Evolutionary conservation across 2,113 vertebrate species (phyloP).

Genomic region (Kobus ellipsiprymnus): DNA sequence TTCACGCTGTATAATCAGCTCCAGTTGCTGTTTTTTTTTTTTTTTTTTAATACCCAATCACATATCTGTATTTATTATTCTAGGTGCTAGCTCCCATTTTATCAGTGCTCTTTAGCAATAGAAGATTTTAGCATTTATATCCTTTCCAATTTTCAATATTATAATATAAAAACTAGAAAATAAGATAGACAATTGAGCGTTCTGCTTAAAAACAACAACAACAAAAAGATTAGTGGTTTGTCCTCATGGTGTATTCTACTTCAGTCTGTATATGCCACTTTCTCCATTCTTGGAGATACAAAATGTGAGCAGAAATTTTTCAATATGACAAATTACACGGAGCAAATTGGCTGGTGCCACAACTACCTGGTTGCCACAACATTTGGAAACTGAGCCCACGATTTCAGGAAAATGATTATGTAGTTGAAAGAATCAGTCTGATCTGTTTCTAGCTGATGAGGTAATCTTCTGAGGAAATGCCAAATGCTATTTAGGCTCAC

Average conservation of each 20-base stretch:
- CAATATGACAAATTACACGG: not conserved
- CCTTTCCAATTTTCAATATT: not conserved
- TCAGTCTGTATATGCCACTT: not conserved
- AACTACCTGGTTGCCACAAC: not conserved
- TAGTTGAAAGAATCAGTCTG: no score
- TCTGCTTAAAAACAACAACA: not conserved
- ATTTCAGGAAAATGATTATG: no score
- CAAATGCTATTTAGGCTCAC: no score
- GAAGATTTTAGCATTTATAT: not conserved
- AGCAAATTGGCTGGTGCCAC: not conserved
- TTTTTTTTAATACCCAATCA: not conserved
- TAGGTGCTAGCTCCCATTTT: not conserved
- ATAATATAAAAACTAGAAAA: conserved; percentile 45
- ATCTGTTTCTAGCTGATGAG: no score
- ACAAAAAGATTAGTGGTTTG: not conserved
- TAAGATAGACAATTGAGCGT: conserved; percentile 56
- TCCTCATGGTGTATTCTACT: not conserved
- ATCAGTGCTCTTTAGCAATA: conserved; percentile 31
- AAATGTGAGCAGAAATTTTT: not conserved
- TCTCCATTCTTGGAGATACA: not conserved
- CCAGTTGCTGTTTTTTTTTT: no score
- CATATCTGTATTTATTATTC: not conserved
- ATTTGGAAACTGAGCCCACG: no score
- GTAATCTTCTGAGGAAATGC: no score
- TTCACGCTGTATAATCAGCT: no score